Conservation (phyloP, 1,140 invertebrate genomes). For the Pollicipes pollicipes region DNA sequence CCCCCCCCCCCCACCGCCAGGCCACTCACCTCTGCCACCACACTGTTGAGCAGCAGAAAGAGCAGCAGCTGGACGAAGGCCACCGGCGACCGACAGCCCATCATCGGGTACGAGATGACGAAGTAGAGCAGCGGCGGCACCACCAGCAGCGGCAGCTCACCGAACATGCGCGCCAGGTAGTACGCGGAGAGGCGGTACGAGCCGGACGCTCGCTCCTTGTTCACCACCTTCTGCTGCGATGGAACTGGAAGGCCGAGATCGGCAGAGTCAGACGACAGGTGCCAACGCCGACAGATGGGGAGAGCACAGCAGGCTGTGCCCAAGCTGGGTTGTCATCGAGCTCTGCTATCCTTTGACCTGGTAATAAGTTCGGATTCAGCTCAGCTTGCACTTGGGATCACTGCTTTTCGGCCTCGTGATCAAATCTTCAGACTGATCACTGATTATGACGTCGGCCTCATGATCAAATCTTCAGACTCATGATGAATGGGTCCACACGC, state of each 20-base stretch:
- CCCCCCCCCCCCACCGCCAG: too few relatives aligned
- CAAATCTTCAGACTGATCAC: too few relatives aligned
- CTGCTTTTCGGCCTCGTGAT: too few relatives aligned
- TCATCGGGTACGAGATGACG: slow-evolving; percentile 58
- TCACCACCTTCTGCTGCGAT: slow-evolving; percentile 58
- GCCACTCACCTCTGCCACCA: slow-evolving; percentile 46
- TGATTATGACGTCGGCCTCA: too few relatives aligned
- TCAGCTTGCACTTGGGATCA: too few relatives aligned
- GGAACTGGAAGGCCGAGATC: slow-evolving; percentile 40
- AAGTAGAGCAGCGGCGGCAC: slow-evolving; percentile 60
- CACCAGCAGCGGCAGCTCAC: slow-evolving; percentile 57
- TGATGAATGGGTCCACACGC: too few relatives aligned
- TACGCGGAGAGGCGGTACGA: slow-evolving; percentile 67
- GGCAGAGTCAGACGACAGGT: background rate
- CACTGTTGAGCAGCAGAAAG: slow-evolving; percentile 53
- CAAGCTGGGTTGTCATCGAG: too few relatives aligned
- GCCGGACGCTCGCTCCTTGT: slow-evolving; percentile 61
- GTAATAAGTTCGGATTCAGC: too few relatives aligned
- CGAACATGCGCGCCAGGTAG: slow-evolving; percentile 68
- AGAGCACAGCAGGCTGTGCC: too few relatives aligned
- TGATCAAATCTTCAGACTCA: too few relatives aligned
- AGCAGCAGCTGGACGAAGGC: slow-evolving; percentile 43
- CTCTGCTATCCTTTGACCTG: too few relatives aligned
- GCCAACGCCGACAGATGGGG: too few relatives aligned
- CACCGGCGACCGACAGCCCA: slow-evolving; percentile 36